These are phyloP conservation scores for Aradophagus sp. DNA, from an alignment of 1,140 invertebrate species.

Conservation along the genomic window DNA sequence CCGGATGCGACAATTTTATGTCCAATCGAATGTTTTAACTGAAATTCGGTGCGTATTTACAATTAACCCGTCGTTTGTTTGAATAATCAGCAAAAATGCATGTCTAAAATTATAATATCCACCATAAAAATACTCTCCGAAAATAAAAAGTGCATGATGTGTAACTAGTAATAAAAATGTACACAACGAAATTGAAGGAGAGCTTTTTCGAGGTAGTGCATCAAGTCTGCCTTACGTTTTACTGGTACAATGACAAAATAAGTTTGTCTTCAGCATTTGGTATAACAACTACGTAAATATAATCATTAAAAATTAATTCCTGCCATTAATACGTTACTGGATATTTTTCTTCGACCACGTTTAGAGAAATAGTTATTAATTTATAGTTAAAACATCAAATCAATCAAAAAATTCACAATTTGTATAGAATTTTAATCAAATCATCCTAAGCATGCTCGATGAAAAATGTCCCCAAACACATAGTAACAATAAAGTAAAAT, in stretches of 20 bases:
- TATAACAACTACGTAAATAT: constrained; percentile 45
- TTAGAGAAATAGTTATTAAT: no score
- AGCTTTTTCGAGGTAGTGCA: constrained; percentile 46
- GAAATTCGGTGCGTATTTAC: constrained; percentile 33
- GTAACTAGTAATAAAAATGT: background rate
- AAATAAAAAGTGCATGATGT: background rate
- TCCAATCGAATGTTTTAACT: constrained; percentile 14
- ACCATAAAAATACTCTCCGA: constrained; percentile 39
- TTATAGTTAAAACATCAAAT: no score
- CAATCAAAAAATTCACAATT: no score
- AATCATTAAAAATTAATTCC: constrained; percentile 42
- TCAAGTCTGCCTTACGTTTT: constrained; percentile 35
- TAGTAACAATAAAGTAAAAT: no score
- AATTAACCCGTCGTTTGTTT: constrained; percentile 19
- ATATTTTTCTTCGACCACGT: constrained; percentile 31
- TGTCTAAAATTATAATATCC: constrained; percentile 25
- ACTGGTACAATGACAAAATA: constrained; percentile 42
- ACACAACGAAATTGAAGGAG: constrained; percentile 13
- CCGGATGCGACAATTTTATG: constrained; percentile 16
- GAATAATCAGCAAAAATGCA: constrained; percentile 39
- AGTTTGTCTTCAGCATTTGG: constrained; percentile 45
- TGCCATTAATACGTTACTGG: constrained; percentile 31
- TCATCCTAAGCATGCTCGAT: no score
- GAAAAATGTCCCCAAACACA: no score
- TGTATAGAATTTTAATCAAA: no score